Conservation (phyloP, 2,113 vertebrate species). For the Megaptera novaeangliae region DNA sequence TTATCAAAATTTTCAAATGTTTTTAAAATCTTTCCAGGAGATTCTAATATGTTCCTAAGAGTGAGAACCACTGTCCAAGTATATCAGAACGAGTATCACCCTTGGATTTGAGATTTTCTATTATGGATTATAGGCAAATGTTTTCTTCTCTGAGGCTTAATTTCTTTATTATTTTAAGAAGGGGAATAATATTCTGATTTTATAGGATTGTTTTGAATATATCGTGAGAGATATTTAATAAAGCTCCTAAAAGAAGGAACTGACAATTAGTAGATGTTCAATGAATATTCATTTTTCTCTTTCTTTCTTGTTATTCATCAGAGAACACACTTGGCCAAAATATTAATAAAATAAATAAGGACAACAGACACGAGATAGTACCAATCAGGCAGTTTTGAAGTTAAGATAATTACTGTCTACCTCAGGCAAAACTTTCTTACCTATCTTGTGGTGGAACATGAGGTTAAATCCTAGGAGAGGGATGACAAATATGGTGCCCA, state of each 20-base stretch:
- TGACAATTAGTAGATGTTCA: not conserved
- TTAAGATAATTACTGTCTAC: not conserved
- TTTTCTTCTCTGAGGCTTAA: not conserved
- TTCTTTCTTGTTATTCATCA: not conserved
- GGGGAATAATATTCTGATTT: not conserved
- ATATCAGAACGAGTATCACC: not conserved
- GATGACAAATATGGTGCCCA: not conserved
- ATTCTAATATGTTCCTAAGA: not conserved
- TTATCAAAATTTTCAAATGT: not conserved
- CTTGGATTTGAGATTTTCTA: not conserved
- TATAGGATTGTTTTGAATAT: not conserved
- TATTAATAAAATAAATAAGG: not conserved
- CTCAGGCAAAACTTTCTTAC: not conserved
- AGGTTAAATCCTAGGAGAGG: not conserved
- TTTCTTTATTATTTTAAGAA: not conserved
- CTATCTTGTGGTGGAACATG: not conserved
- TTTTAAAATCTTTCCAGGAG: not conserved
- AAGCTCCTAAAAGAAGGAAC: not conserved
- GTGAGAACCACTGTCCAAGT: not conserved
- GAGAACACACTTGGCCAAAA: not conserved
- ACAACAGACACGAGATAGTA: not conserved
- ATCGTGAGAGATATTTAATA: not conserved
- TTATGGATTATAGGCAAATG: not conserved
- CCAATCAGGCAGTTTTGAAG: not conserved
- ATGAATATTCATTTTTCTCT: not conserved